Evolutionary conservation across 2,113 vertebrate species (phyloP).

Genomic region (Myocastor coypus): DNA sequence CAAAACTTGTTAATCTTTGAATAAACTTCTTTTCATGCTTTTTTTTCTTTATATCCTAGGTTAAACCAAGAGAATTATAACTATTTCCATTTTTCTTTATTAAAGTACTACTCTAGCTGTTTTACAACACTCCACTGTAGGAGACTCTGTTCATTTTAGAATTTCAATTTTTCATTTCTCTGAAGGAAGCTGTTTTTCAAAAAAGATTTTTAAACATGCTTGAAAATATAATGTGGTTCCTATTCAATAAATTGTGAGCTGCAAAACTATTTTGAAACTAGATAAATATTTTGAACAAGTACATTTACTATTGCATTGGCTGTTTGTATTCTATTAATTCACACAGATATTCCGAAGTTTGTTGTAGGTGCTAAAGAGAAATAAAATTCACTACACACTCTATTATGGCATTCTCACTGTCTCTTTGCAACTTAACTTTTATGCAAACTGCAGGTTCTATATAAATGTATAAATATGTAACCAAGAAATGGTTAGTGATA

Average conservation of each 20-base stretch:
- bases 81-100: neutral
- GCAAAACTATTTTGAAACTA: constrained; percentile 52
- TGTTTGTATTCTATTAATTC: constrained; percentile 32
- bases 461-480: neutral
- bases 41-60: neutral
- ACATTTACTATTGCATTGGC: neutral
- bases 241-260: neutral
- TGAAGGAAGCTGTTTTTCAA: neutral
- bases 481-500: neutral
- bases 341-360: neutral
- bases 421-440: neutral
- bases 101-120: neutral
- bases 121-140: neutral
- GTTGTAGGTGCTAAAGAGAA: neutral
- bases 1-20: neutral
- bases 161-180: neutral
- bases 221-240: constrained; percentile 7
- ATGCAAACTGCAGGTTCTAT: neutral
- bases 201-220: neutral
- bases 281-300: neutral
- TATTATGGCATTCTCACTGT: neutral
- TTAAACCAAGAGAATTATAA: neutral
- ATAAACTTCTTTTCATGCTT: neutral
- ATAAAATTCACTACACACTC: neutral
- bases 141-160: neutral